phyloP scores from a whole-genome alignment of 2,888 invertebrate genomes.

The Pristionchus mayeri region DNA sequence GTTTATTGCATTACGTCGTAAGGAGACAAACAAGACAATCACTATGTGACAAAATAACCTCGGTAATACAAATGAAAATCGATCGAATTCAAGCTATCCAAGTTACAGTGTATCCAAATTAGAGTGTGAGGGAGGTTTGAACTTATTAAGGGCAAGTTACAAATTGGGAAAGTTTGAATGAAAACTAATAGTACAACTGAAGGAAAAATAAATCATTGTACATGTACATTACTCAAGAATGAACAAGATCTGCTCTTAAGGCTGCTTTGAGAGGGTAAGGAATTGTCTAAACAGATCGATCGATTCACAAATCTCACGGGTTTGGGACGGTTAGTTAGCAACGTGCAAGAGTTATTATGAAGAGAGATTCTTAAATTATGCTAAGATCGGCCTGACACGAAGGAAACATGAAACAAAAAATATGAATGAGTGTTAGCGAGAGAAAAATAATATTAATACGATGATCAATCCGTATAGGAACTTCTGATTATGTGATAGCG shows the following conservation, averaged over 20 bases:
- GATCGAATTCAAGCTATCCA: slow-evolving; percentile 2
- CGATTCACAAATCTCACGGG: slow-evolving; percentile 34
- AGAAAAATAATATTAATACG: background rate
- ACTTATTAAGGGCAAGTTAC: background rate
- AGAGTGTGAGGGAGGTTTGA: background rate
- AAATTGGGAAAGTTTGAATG: background rate
- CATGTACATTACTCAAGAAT: slow-evolving; percentile 9
- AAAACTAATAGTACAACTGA: background rate
- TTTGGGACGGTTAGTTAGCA: background rate
- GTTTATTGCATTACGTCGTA: slow-evolving; percentile 1
- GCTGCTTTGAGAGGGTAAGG: background rate
- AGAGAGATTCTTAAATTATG: slow-evolving; percentile 9
- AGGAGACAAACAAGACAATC: no score
- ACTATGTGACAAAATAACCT: slow-evolving; percentile 26
- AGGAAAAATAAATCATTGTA: background rate
- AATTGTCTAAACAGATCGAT: background rate
- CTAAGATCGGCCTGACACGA: background rate
- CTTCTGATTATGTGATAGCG: slow-evolving; percentile 7
- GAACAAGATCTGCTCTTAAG: slow-evolving; percentile 2
- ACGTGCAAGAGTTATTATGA: background rate
- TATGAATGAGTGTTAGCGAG: background rate
- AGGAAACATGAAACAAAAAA: background rate
- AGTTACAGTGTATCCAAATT: no score
- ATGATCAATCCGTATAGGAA: slow-evolving; percentile 29
- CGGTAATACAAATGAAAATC: slow-evolving; percentile 16